Base-by-base conservation (phyloP, 2,797 vertebrate genomes). In the Sebastes kiyomatsui region DNA sequence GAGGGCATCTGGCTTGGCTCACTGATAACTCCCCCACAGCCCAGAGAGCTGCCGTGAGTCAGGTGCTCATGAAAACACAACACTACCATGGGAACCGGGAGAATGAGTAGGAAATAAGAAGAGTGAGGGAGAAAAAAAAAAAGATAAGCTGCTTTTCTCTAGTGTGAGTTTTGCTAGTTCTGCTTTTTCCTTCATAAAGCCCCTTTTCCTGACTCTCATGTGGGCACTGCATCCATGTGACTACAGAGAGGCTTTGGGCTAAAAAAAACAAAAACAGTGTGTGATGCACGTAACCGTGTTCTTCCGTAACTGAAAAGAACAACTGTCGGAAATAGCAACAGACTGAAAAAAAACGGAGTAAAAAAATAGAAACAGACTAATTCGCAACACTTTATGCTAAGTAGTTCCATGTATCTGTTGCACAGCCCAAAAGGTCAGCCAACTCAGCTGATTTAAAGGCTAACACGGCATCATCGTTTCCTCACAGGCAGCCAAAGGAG, bases 1-100 rank as follows among this genome's bases (percentile, higher is more conserved):
- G 91, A 94, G 91, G 92, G 92, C 93, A 95, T 92, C 92, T 94
- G 92, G 88, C 85, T 77, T 72, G 86, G 89, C 84, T 90, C 80
- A 65, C 80, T 71, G 83, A 80, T 81, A 85, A 90, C 92, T 90
- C 93, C 90, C 90, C 92, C 93, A 92, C 92, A 87, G 87, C 82
- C 87, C 71, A 49, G 81, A 90, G 89, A 93, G 89, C 88, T 72
- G 76, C 87, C 14, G 64, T 87, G 90, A 93, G 89, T 93, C 92
- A 93, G 92, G 89, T 92, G 90, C 91, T 93, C 89, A 77, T 87
- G 81, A 87, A 92, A 91, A 91, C 84, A 82, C 72, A 83, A 72
- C 84, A 66, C 77, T 81, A 35, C 87, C 88, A 90, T 72, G 76
- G 87, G 80, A 94, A 89, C 84, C 10, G 13, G 35, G 68, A 84